A percentile compares a stretch with the other conserved stretches of the same genome.
phyloP scores from a whole-genome alignment of 2,888 invertebrate genomes.

The Sinohyriopsis cumingii region DNA sequence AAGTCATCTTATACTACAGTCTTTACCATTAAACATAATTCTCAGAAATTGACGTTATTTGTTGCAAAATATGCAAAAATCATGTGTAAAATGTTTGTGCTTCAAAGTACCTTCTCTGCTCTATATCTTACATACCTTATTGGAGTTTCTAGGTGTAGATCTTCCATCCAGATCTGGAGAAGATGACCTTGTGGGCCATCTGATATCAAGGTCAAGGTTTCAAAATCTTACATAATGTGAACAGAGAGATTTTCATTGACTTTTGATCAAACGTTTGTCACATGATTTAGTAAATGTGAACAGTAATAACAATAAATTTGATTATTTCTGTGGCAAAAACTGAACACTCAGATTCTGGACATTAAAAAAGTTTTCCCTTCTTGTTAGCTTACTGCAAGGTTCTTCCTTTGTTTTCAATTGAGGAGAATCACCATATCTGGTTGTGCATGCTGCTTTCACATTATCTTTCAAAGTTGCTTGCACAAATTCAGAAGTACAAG shows the following conservation, averaged over 20 bases:
- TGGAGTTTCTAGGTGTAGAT: conserved; percentile 58
- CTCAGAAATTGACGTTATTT: neutral
- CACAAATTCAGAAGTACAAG: no score
- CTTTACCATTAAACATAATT: neutral
- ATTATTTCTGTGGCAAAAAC: no score
- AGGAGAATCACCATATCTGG: no score
- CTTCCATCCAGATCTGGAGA: conserved; percentile 67
- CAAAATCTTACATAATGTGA: neutral
- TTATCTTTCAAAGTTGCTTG: no score
- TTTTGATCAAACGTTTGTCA: neutral
- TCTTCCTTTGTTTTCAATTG: no score
- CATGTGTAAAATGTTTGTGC: neutral
- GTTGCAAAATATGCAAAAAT: neutral
- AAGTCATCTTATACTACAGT: no score
- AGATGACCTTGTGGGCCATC: conserved; percentile 66
- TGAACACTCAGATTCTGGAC: no score
- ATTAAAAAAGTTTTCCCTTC: no score
- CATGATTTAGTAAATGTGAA: no score
- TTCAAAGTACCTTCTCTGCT: neutral
- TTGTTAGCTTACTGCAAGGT: no score
- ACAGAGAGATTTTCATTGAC: neutral
- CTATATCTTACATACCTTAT: conserved; percentile 31
- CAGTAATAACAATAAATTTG: no score
- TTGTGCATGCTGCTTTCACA: no score
- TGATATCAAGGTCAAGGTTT: conserved; percentile 28